A percentile compares a stretch with the other conserved stretches of the same genome.
Evolutionary conservation across 2,888 invertebrate species (phyloP).

Genomic region (Ptychoptera contaminata): DNA sequence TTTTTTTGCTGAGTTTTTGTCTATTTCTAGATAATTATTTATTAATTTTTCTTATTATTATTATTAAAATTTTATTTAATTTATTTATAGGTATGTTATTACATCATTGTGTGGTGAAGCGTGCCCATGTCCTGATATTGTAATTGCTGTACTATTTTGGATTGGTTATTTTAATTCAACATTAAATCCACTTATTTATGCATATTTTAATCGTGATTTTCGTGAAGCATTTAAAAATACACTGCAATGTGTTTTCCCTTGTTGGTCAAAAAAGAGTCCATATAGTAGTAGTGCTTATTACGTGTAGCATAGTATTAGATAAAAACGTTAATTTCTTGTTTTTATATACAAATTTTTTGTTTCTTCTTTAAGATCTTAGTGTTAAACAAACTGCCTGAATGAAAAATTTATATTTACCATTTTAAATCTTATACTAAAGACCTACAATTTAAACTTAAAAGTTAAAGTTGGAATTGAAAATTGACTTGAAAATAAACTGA

Average conservation of each 20-base stretch:
- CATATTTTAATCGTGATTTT: conserved; percentile 92
- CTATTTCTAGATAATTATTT: too few species aligned
- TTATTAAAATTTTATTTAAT: neutral
- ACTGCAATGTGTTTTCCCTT: conserved; percentile 69
- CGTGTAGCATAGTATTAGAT: conserved; percentile 25
- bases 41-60: too few species aligned
- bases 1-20: too few species aligned
- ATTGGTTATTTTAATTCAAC: conserved; percentile 95
- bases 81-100: conserved; percentile 59
- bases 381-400: too few species aligned
- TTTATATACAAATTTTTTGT: too few species aligned
- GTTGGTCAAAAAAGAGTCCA: conserved; percentile 37
- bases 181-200: conserved; percentile 87
- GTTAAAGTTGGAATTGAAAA: too few species aligned
- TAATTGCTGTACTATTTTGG: conserved; percentile 90
- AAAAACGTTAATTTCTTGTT: too few species aligned
- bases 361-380: too few species aligned
- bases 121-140: conserved; percentile 69
- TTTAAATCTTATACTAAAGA: too few species aligned
- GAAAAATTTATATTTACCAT: too few species aligned
- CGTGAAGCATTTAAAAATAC: conserved; percentile 91
- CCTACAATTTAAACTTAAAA: too few species aligned
- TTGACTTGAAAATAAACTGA: too few species aligned
- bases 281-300: conserved; percentile 27
- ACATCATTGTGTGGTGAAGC: conserved; percentile 70